Conservation (phyloP, 2,797 vertebrate species). For the Pelochelys cantorii region DNA sequence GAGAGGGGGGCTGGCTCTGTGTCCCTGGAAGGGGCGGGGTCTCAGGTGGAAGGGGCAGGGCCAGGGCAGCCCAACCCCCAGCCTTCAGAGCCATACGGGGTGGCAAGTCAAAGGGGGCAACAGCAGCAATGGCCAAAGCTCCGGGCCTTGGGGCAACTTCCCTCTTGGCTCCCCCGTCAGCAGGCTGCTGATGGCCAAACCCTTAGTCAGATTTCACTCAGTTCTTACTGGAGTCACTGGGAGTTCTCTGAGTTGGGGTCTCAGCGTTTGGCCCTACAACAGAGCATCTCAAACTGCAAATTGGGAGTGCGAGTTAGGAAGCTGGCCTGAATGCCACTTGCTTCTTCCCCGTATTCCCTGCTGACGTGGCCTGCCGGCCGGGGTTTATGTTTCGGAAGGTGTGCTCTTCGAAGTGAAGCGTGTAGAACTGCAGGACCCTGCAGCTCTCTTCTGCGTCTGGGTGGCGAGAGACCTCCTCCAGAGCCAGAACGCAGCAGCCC, state of each 20-base stretch:
- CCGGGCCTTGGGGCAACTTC: too few relatives aligned
- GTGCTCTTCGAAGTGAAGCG: constrained; percentile 87
- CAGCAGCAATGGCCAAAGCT: too few relatives aligned
- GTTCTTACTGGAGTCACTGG: neutral
- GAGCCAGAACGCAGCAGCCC: constrained; percentile 79
- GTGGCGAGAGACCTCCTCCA: constrained; percentile 83
- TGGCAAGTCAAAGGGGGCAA: too few relatives aligned
- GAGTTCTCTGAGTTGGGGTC: neutral
- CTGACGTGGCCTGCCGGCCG: neutral
- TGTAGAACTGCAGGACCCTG: constrained; percentile 77
- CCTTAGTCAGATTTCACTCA: neutral
- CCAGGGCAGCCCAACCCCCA: too few relatives aligned
- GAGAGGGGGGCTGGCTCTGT: too few relatives aligned
- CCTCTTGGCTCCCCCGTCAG: too few relatives aligned
- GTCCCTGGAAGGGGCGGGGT: too few relatives aligned
- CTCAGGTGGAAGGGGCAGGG: too few relatives aligned
- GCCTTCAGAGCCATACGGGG: too few relatives aligned
- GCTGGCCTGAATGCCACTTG: neutral
- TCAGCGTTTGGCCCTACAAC: neutral
- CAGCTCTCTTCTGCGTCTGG: constrained; percentile 90
- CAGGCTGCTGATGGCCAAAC: neutral
- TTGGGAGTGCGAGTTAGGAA: neutral
- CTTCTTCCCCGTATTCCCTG: neutral
- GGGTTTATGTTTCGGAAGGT: constrained; percentile 75
- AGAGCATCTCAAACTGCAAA: neutral